Evolutionary conservation across 2,113 vertebrate species (phyloP).

Genomic region (Calidris pygmaea): DNA sequence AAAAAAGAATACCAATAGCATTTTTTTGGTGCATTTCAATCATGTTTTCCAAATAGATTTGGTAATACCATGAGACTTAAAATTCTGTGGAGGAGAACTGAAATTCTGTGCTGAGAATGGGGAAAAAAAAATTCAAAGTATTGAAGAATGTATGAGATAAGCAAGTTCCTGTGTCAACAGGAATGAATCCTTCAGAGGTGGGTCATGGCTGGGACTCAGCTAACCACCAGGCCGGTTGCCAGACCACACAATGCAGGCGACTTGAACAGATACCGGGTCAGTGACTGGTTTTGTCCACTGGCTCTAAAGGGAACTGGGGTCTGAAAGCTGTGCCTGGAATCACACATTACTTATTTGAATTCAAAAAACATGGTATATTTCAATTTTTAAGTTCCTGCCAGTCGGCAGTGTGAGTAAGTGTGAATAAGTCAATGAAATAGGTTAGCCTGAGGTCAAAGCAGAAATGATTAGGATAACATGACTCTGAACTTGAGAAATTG

Average conservation of each 20-base stretch:
- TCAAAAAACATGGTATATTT: not conserved
- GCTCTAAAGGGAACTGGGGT: not conserved
- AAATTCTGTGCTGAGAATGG: not conserved
- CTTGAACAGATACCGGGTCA: not conserved
- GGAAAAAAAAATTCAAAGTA: not conserved
- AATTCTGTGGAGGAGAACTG: not conserved
- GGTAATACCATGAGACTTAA: not conserved
- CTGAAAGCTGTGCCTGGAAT: not conserved
- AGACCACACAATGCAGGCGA: not conserved
- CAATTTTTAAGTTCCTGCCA: not conserved
- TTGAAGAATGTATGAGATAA: not conserved
- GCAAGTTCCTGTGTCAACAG: not conserved
- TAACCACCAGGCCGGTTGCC: not conserved
- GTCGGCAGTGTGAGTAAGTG: not conserved
- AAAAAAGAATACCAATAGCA: not conserved
- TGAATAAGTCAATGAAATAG: not conserved
- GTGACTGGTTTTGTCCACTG: not conserved
- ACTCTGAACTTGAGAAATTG: not conserved
- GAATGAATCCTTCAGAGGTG: not conserved
- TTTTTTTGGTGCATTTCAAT: not conserved
- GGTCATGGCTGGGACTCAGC: not conserved
- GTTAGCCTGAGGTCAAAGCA: not conserved
- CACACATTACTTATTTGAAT: not conserved
- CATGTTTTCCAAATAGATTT: not conserved
- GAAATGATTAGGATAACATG: not conserved